Base-by-base conservation (phyloP, 2,113 vertebrate species). In the Marmota flaviventris region DNA sequence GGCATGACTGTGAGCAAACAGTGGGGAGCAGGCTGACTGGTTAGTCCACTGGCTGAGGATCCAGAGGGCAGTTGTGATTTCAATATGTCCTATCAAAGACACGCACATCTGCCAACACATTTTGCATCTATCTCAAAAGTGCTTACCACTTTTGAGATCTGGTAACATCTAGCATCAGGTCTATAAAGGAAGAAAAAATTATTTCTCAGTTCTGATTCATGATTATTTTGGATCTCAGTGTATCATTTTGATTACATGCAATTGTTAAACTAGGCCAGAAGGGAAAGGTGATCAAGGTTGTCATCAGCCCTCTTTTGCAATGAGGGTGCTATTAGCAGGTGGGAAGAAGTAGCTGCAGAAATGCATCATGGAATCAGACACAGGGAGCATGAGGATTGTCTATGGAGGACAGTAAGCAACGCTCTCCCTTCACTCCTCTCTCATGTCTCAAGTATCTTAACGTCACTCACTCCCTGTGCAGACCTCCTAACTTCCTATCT, bases 141-240 rank as follows among this genome's bases (percentile, higher is more conserved):
- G 67, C 72, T 70, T 65, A 88, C 45, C 63, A 73, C 1, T 45
- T 45, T 45, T 45, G 45, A 45, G 45, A 45, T 45, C 45, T 14
- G 17, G 8, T n/a, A 29, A 29, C 45, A 87, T 67, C 34, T 87
- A 37, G 56, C 27, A 79, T 34, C 12, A 69, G 37, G 29, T 65
- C 9, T 72, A 67, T 45, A 76, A 92, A 45, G 56, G 24, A 61
- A 63, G 20, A 84, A 91, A 83, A 82, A 25, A 8, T 76, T 45
- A 84, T 85, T 91, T 91, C 10, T 88, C 78, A 37, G n/a, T 91
- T 92, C 92, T 83, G 42, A 42, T 82, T 79, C 63, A 65, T 58
- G 27, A 75, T 56, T 88, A 69, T 76, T 94, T 89, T 82, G 1
- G 22, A 83, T 63, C 48, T 29, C 29, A 78, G 18, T 27, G 25